Base-by-base conservation (phyloP, 2,888 invertebrate species). In the Aquatica leii region DNA sequence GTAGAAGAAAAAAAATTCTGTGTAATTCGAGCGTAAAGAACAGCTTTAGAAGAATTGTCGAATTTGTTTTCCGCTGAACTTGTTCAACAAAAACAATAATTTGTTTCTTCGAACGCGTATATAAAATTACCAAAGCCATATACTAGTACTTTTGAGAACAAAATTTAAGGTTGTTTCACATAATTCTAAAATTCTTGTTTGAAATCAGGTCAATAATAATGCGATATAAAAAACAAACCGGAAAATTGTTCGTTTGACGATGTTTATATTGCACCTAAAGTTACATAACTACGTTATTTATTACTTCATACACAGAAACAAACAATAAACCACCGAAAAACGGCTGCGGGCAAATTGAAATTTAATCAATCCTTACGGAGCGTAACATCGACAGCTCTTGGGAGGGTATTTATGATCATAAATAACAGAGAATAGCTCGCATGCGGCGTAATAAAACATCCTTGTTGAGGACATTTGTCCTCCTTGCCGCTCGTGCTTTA, bases 341-440 rank as follows among this genome's bases (percentile, higher is more conserved):
- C 65, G 65, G 60, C 65, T 65, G 65, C 60, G 55, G 65, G 60
- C 59, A 62, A 65, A 65, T 65, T 65, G 65, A 65, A 65, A 65
- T 65, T 65, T 65, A 65, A 65, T 65, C 65, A 65, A 65, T 65
- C 61, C 65, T 61, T 61, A 61, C 61, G 54, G 61, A 61, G 61
- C 57, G 60, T 60, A 59, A 65, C 65, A 65, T 65, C 65, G 65
- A 65, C 65, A 65, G 58, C 61, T 62, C 65, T 65, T 61, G 61
- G 65, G 65, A 65, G 65, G 61, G 65, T 61, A 65, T 65, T 65
- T 65, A 65, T 65, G 65, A 61, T 41, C 61, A 65, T 65, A 65
- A 65, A 65, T 65, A 65, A 61, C 65, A 50, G 57, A 41, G 58
- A 65, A 65, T 65, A 65, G 65, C 65, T 65, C 61, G 65, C 65